Conservation (phyloP, 92 coral and sea anemone genomes). For the Porites lobata region DNA sequence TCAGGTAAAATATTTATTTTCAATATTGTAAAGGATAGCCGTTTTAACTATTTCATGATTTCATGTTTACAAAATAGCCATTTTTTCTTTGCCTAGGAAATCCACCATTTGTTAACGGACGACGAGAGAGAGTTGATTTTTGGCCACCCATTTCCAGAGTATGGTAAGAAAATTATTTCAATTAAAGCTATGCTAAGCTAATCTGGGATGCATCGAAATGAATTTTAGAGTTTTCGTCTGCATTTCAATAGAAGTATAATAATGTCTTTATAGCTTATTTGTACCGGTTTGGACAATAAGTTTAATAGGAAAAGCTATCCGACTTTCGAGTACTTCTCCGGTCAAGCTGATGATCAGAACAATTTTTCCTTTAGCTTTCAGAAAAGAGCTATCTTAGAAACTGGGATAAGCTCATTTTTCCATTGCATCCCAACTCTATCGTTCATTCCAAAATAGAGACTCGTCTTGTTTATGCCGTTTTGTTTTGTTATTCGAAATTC, state of each 20-base stretch:
- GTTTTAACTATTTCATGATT: not conserved
- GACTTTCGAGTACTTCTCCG: no score
- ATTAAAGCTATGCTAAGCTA: not conserved
- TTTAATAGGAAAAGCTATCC: no score
- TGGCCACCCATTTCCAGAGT: conserved; percentile 50
- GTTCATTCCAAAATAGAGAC: no score
- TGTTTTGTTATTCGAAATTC: not conserved
- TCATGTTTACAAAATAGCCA: not conserved
- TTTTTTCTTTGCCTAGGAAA: conserved; percentile 12
- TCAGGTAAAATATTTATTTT: conserved; percentile 25
- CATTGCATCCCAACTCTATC: not conserved
- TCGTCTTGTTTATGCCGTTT: not conserved
- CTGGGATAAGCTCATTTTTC: no score
- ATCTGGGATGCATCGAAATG: no score
- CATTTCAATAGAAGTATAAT: no score
- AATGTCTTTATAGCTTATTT: no score
- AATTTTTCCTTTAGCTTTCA: no score
- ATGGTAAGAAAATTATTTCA: conserved; percentile 17
- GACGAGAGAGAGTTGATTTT: conserved; percentile 68
- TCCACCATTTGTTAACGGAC: conserved; percentile 60
- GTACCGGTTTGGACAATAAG: no score
- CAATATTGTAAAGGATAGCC: not conserved
- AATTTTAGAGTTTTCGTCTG: no score
- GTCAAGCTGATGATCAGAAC: no score
- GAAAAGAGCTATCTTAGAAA: no score